phyloP scores from a whole-genome alignment of 2,888 invertebrate genomes.

The Bugulina stolonifera region DNA sequence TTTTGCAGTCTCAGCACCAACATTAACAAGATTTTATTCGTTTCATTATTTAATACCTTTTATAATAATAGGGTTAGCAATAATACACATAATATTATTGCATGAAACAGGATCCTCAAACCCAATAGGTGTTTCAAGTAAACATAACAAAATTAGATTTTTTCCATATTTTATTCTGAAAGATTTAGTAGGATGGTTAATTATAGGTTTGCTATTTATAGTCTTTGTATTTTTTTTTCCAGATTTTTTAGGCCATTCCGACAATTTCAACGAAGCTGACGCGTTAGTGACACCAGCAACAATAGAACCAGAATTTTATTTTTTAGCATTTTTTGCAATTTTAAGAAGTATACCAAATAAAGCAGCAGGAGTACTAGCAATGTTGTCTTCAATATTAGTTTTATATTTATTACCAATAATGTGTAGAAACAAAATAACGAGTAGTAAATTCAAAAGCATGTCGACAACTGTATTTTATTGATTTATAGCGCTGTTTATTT shows the following conservation, averaged over 20 bases:
- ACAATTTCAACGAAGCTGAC: background rate
- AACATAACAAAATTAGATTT: background rate
- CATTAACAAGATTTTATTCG: background rate
- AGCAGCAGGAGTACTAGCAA: background rate
- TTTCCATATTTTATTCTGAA: background rate
- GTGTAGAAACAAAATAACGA: too few relatives aligned
- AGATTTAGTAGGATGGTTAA: background rate
- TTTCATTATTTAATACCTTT: background rate
- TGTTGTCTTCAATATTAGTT: background rate
- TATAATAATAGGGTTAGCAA: background rate
- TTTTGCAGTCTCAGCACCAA: background rate
- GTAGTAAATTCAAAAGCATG: too few relatives aligned
- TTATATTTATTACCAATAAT: background rate
- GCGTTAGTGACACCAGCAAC: background rate
- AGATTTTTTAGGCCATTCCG: background rate
- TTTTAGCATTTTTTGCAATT: background rate
- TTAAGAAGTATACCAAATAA: background rate
- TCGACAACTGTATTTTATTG: too few relatives aligned
- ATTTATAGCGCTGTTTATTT: too few relatives aligned
- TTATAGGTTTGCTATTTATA: background rate
- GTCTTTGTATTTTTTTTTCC: background rate
- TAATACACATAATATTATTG: background rate
- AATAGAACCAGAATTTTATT: background rate
- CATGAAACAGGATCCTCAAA: background rate
- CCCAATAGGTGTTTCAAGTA: too few relatives aligned